Percentiles rank a stretch among this genome's conserved stretches.
phyloP scores from a whole-genome alignment of 2,113 vertebrate genomes.

The Reinhardtius hippoglossoides region DNA sequence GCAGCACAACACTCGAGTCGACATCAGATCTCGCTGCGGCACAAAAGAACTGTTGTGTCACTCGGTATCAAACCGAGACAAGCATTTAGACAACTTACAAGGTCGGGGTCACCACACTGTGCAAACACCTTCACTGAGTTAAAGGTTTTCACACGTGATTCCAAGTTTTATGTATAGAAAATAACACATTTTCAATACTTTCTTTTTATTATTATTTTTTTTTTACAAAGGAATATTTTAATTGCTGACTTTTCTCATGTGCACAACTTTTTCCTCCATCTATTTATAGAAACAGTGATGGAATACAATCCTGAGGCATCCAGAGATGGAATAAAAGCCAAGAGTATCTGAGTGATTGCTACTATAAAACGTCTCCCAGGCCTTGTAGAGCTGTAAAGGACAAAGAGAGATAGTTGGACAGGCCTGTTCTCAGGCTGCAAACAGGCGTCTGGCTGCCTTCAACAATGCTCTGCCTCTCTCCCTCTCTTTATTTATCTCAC shows the following conservation, averaged over 20 bases:
- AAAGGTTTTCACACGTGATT: neutral
- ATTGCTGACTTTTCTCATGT: constrained; percentile 39
- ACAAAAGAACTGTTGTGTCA: constrained; percentile 77
- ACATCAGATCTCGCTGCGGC: constrained; percentile 52
- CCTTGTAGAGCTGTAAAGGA: constrained; percentile 77
- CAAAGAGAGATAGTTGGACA: constrained; percentile 68
- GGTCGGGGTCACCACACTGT: constrained; percentile 42
- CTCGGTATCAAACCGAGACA: constrained; percentile 59
- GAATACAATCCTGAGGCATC: constrained; percentile 69
- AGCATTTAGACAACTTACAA: constrained; percentile 47
- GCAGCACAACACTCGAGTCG: constrained; percentile 59
- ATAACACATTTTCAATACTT: neutral
- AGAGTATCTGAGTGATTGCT: constrained; percentile 74
- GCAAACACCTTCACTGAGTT: neutral
- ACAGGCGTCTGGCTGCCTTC: constrained; percentile 74
- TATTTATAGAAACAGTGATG: constrained; percentile 70
- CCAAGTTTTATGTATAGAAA: neutral
- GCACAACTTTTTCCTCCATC: constrained; percentile 37
- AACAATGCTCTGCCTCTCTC: constrained; percentile 50
- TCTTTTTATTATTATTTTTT: neutral
- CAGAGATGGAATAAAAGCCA: constrained; percentile 75
- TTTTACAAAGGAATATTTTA: constrained; percentile 16
- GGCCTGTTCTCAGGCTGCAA: constrained; percentile 73
- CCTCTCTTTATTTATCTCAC: neutral
- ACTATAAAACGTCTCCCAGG: constrained; percentile 77